Base-by-base conservation (phyloP, 37 sponge, comb jelly and placozoan genomes). In the Eunapius fragilis region DNA sequence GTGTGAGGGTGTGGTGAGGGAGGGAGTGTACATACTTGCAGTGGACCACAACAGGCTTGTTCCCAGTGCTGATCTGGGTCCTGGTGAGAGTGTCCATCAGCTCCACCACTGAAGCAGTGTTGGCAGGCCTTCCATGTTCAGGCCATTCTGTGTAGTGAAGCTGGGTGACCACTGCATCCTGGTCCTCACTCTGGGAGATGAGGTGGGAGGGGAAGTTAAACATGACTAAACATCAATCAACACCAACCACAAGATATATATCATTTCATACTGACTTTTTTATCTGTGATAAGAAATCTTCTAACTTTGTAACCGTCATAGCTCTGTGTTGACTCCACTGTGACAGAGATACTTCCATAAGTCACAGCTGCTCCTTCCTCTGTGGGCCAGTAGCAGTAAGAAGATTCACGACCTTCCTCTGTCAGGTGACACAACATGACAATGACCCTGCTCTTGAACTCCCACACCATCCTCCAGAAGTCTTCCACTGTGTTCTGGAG, bases 111-210 rank as follows among this genome's bases (percentile, higher is more conserved):
- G 84, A 41, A 23, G 76, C 90, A 31, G 83, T 82, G 70, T 45
- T 68, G 68, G 86, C 58, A 10, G 70, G 80, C 31, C 11, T 26
- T 33, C 74, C 84, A 72, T 77, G 45, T 70, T 72, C 81, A 25
- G 90, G 75, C 92, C 92, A 92, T 33, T 71, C 76, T 22, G 85
- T 80, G 77, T 80, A 78, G 76, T 92, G 92, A 82, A 92, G 88
- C 86, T 85, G 89, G 28, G 89, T 87, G 36, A 90, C 76, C 45
- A 74, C 82, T 2, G 68, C 22, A 14, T 82, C 82, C 28, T 83
- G 31, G 11, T 82, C 82, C 28, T 83, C 78, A 33, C 38, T 45
- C 74, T 80, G 67, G 37, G 13, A 13, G 74, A 47, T 67, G 75
- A 24, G 22, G 31, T 13, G 14, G 58, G 58, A 58, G 22, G 58